phyloP scores from a whole-genome alignment of 2,797 vertebrate species.

The Takifugu rubripes region DNA sequence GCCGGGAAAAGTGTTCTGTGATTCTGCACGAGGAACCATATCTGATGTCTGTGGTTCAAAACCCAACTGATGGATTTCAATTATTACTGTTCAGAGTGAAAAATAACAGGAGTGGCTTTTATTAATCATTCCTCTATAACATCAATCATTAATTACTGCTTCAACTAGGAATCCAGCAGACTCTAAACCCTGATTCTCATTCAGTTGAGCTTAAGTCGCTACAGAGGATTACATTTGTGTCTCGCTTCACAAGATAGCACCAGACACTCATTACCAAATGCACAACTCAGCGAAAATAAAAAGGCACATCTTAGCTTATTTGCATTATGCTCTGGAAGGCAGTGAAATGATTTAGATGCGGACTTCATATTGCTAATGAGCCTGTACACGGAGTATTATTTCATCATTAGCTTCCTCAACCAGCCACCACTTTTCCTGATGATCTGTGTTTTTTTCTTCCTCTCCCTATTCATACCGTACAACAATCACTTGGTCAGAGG shows the following conservation, averaged over 20 bases:
- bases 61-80: conserved; percentile 20
- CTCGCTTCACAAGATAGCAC: conserved; percentile 17
- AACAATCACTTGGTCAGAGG: conserved; percentile 66
- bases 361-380: conserved; percentile 43
- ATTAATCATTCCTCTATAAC: conserved; percentile 10
- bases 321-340: conserved; percentile 32
- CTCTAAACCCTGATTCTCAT: conserved; percentile 12
- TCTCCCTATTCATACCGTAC: conserved; percentile 33
- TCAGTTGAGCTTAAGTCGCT: conserved; percentile 6
- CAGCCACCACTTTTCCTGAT: conserved; percentile 28
- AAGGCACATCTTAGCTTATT: conserved; percentile 30
- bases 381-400: conserved; percentile 37
- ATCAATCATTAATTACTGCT: conserved; percentile 33
- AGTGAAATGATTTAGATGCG: conserved; percentile 6
- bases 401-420: conserved; percentile 30
- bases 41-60: conserved; percentile 32
- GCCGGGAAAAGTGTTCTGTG: neutral
- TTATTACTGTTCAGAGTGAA: conserved; percentile 4
- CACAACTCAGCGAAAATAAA: conserved; percentile 34
- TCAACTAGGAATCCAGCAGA: conserved; percentile 20
- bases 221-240: conserved; percentile 27
- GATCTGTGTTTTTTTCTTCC: conserved; percentile 28
- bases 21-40: conserved; percentile 10
- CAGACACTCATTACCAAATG: conserved; percentile 42
- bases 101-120: conserved; percentile 1